phyloP scores from a whole-genome alignment of 2,113 vertebrate species.

The Romanogobio albipinnatus region DNA sequence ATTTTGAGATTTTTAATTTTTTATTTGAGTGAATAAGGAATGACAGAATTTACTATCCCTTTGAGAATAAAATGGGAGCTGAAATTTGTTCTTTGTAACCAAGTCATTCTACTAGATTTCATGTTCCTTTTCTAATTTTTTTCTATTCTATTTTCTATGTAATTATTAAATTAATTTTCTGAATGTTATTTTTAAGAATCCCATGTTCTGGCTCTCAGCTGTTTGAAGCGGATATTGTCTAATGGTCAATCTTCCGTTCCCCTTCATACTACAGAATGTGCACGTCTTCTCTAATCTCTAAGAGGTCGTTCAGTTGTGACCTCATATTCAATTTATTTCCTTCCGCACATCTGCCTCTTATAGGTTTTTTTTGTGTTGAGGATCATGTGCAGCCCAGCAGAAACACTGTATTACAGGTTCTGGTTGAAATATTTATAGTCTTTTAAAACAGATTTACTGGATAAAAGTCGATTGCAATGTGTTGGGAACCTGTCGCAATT shows the following conservation, averaged over 20 bases:
- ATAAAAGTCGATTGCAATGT: neutral
- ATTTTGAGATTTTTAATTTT: neutral
- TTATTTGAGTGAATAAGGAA: neutral
- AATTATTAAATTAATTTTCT: neutral
- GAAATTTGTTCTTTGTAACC: neutral
- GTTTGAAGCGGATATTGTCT: neutral
- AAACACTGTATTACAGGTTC: conserved; percentile 6
- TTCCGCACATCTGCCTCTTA: neutral
- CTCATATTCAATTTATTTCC: conserved; percentile 29
- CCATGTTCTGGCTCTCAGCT: neutral
- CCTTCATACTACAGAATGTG: neutral
- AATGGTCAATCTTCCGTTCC: neutral
- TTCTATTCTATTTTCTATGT: neutral
- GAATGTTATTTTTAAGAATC: neutral
- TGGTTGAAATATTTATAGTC: conserved; percentile 29
- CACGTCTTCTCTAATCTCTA: conserved; percentile 2
- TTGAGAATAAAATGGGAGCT: neutral
- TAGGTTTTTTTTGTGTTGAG: neutral
- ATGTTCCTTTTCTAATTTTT: neutral
- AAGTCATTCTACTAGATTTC: neutral
- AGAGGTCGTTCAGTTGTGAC: conserved; percentile 14
- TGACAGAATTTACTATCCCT: neutral
- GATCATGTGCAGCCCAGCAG: conserved; percentile 28
- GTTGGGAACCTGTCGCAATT: neutral
- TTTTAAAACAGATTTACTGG: conserved; percentile 30